These are phyloP conservation scores for Allolobophora icterica DNA, from an alignment of 2,888 invertebrate species.

Conservation along the genomic window DNA sequence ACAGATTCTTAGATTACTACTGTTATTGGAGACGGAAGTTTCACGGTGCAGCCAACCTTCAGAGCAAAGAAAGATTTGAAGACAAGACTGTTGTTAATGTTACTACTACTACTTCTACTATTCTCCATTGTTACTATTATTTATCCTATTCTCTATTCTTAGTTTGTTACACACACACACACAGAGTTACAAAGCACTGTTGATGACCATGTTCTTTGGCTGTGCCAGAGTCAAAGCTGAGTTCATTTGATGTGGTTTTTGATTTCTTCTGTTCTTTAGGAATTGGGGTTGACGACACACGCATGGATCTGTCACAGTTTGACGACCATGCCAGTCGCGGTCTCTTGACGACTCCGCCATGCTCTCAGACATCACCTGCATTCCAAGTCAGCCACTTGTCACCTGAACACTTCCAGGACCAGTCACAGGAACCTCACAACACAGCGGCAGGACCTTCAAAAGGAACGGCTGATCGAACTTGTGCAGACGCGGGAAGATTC, in stretches of 20 bases:
- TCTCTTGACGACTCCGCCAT: background rate
- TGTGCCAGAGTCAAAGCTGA: background rate
- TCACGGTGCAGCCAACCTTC: too few species aligned
- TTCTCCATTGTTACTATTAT: background rate
- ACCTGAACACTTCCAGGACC: background rate
- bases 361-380: background rate
- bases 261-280: constrained; percentile 38
- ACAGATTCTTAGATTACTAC: background rate
- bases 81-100: background rate
- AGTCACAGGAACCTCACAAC: background rate
- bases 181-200: background rate
- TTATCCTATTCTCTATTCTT: background rate
- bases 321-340: constrained; percentile 56
- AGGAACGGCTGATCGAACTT: too few species aligned
- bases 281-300: constrained; percentile 75
- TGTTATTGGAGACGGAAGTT: too few species aligned
- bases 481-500: background rate
- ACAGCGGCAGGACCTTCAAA: background rate
- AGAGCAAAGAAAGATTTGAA: too few species aligned
- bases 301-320: constrained; percentile 75
- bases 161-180: background rate
- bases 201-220: background rate
- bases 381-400: background rate
- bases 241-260: background rate
- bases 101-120: background rate